A percentile compares a stretch with the other conserved stretches of the same genome.
Evolutionary conservation across 1,140 invertebrate genomes (phyloP).

Genomic region (Pseudoatta argentina): DNA sequence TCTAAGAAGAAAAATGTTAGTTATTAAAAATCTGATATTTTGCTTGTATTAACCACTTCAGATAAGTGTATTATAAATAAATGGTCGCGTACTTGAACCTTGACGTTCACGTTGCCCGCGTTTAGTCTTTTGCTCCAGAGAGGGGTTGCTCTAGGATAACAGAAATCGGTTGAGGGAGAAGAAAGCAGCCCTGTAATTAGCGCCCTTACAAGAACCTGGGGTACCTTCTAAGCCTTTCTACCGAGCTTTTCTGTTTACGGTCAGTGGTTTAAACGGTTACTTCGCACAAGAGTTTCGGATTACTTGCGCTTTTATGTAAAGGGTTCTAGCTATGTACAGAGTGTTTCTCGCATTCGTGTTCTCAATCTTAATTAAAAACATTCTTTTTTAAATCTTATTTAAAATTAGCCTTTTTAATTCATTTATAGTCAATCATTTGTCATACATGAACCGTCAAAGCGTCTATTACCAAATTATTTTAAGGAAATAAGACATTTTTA

Average conservation of each 20-base stretch:
- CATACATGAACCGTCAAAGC: neutral
- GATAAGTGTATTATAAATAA: conserved; percentile 1
- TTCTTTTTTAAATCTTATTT: neutral
- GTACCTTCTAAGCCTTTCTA: conserved; percentile 36
- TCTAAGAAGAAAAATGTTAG: neutral
- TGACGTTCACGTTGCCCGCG: neutral
- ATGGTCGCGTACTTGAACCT: neutral
- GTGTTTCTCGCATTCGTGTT: conserved; percentile 10
- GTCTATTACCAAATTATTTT: neutral
- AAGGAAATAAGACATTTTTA: neutral
- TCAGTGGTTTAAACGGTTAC: conserved; percentile 76
- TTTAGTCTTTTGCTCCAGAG: neutral
- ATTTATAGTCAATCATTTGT: neutral
- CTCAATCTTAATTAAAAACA: conserved; percentile 9
- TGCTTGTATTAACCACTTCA: conserved; percentile 20
- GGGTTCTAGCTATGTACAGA: conserved; percentile 7
- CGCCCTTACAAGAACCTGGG: conserved; percentile 64
- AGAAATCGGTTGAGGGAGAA: conserved; percentile 64
- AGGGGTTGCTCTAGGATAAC: conserved; percentile 49
- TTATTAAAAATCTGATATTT: conserved; percentile 6
- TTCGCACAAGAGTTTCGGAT: conserved; percentile 70
- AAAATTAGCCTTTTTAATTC: neutral
- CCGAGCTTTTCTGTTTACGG: conserved; percentile 70
- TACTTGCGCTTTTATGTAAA: conserved; percentile 47
- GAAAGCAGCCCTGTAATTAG: conserved; percentile 72